Percentiles rank a stretch among this genome's conserved stretches.
Conservation (phyloP, 2,113 vertebrate species). For the Microcebus tavaratra region DNA sequence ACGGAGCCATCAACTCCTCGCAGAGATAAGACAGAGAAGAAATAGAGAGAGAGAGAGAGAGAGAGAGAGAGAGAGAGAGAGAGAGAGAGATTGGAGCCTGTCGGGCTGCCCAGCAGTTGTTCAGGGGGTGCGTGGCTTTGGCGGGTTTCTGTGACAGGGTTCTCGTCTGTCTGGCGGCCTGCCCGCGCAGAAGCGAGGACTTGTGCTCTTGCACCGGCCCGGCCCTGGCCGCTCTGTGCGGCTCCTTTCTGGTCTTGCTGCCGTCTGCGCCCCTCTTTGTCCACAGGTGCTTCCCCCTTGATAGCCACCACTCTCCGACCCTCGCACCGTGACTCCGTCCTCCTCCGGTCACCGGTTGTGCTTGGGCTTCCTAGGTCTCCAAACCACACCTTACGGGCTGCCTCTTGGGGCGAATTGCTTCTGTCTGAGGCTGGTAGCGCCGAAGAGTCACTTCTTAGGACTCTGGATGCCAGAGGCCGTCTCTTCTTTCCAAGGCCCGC, state of each 20-base stretch:
- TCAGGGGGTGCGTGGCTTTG: fast-evolving
- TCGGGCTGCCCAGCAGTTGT: fast-evolving
- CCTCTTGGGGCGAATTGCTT: background rate
- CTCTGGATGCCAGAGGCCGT: background rate
- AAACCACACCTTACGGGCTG: background rate
- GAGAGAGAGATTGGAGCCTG: background rate
- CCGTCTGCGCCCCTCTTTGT: background rate
- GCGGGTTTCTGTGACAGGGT: background rate
- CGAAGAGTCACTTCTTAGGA: background rate
- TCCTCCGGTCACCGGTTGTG: background rate
- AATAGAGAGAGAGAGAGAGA: background rate
- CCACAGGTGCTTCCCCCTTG: fast-evolving
- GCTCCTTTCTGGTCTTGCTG: too few species aligned
- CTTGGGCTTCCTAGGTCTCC: background rate
- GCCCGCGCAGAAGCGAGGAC: background rate
- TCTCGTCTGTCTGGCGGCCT: background rate
- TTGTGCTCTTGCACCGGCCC: background rate
- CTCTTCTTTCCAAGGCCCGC: background rate
- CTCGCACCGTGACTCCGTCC: background rate
- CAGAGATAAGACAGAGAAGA: background rate
- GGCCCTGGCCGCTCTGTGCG: too few species aligned
- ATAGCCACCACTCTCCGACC: fast-evolving
- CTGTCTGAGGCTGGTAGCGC: background rate
- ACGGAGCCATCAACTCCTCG: background rate
- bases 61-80: background rate